Conservation (phyloP, 2,113 vertebrate genomes). For the Clarias magur region DNA sequence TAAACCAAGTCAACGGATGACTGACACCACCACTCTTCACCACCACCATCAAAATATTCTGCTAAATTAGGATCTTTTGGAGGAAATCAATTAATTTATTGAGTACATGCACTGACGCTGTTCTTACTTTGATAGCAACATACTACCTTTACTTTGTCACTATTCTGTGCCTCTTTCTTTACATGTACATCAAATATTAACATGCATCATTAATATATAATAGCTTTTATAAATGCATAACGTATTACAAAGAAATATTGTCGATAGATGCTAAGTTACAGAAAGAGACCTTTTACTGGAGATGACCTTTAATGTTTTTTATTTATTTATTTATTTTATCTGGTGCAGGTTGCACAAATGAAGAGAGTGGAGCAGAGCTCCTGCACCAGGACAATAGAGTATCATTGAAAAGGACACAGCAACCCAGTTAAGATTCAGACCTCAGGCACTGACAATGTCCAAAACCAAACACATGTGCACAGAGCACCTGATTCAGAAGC, state of each 20-base stretch:
- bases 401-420: constrained; percentile 15
- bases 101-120: background rate
- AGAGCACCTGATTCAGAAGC: constrained; percentile 27
- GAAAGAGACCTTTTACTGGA: background rate
- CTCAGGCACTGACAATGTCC: constrained; percentile 22
- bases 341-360: background rate
- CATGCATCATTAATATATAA: background rate
- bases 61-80: background rate
- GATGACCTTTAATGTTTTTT: background rate
- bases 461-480: background rate
- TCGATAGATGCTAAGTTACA: background rate
- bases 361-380: background rate
- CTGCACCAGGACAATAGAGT: constrained; percentile 4
- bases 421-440: constrained; percentile 39
- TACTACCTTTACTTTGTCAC: background rate
- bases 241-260: background rate
- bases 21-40: background rate
- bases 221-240: background rate
- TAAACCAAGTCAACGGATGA: background rate
- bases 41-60: background rate
- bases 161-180: background rate
- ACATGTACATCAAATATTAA: background rate
- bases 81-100: background rate
- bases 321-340: no score
- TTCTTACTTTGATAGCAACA: background rate